Evolutionary conservation across 2,888 invertebrate genomes (phyloP).

Genomic region (Eueremaeus valkanovi): DNA sequence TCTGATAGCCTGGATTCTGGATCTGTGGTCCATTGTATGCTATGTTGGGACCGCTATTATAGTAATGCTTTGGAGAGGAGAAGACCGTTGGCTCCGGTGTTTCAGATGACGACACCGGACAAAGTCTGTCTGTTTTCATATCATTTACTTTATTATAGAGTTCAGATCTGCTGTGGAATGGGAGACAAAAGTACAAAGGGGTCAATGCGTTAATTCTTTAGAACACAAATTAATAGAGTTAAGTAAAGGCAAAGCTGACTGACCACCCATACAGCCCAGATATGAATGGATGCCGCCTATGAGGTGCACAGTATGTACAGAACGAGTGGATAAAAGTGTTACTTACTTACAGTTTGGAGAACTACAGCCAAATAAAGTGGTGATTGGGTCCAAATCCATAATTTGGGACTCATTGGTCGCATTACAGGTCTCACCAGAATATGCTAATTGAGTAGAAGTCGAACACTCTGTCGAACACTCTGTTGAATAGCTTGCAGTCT

Average conservation of each 20-base stretch:
- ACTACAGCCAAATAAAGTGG: slow-evolving; percentile 2
- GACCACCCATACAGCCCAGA: not conserved
- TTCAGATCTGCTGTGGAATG: not conserved
- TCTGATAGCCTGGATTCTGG: not conserved
- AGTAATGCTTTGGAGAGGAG: slow-evolving; percentile 3
- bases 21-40: not conserved
- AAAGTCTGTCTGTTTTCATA: slow-evolving; percentile 14
- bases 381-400: slow-evolving; percentile 34
- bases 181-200: not conserved
- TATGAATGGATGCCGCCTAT: not conserved
- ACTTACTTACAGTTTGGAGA: slow-evolving; percentile 36
- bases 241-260: not conserved
- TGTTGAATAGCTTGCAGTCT: not conserved
- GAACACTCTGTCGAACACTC: not conserved
- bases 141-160: slow-evolving; percentile 1
- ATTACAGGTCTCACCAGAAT: slow-evolving; percentile 8
- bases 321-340: not conserved
- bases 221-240: not conserved
- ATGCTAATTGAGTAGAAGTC: slow-evolving; percentile 24
- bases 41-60: not conserved
- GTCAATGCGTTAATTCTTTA: not conserved
- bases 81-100: not conserved
- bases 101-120: not conserved
- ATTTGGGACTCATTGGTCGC: not conserved
- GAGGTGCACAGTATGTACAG: not conserved